Base-by-base conservation (phyloP, 2,113 vertebrate genomes). In the Chaenogobius annularis region DNA sequence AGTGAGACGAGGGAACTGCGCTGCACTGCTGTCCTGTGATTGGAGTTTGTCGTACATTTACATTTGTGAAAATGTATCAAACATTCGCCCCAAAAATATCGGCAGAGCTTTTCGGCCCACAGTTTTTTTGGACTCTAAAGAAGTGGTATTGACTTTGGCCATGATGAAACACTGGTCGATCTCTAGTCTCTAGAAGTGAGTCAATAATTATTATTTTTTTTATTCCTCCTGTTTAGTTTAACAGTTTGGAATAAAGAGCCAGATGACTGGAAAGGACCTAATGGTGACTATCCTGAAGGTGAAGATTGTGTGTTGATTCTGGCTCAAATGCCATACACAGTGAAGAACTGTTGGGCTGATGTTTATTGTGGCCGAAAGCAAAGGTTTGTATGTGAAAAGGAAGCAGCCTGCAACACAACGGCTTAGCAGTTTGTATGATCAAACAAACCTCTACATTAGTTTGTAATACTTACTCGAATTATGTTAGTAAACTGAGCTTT, bases 231-330 rank as follows among this genome's bases (percentile, higher is more conserved):
- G 63, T 2, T 58, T 6, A 87, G 73, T 1, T 47, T 70, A 55
- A 22, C 0, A 0, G 87, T 84, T 26, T 91, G 88, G 87, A 7
- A 5, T 6, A 23, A 13, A 61, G 48, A 91, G 43, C 86, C 86
- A 0, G 77, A 88, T 37, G 1, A 91, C 67, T 66, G 55, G 70
- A 0, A 0, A 0, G 0, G 0, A 0, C 0, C 10, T 3, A 0
- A 74, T 15, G 0, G 10, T 54, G n/a, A 54, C 1, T n/a, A 20
- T 54, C n/a, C 1, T 9, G 50, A 61, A 0, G 86, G 66, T n/a
- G 69, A 92, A 66, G 44, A 91, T 82, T 91, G 89, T 67, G 83
- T 14, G 23, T 67, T 63, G 47, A 83, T 83, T 48, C 47, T 48
- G 3, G 3, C 37, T 40, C 2, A 5, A 17, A 48, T 0, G 55